Evolutionary conservation across 2,888 invertebrate genomes (phyloP).

Genomic region (Argyresthia albistria): DNA sequence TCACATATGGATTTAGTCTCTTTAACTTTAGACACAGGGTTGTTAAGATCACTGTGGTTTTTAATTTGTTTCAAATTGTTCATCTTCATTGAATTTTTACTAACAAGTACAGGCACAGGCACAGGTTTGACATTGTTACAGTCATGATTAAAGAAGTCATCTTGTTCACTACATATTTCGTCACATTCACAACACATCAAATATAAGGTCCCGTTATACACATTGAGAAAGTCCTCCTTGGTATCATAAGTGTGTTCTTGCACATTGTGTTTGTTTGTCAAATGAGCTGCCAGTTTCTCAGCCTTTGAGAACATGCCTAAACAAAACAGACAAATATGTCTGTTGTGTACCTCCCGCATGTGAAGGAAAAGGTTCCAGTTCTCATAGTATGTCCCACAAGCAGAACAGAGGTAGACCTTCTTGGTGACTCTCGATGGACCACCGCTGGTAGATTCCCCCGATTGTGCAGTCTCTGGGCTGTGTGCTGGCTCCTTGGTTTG

Average conservation of each 20-base stretch:
- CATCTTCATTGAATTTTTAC: slow-evolving; percentile 49
- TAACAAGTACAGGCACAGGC: slow-evolving; percentile 63
- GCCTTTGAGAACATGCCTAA: slow-evolving; percentile 86
- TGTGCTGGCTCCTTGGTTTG: slow-evolving; percentile 52
- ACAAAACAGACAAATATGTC: slow-evolving; percentile 88
- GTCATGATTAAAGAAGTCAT: slow-evolving; percentile 82
- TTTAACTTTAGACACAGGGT: slow-evolving; percentile 42
- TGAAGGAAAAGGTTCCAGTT: slow-evolving; percentile 90
- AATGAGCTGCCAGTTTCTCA: slow-evolving; percentile 83
- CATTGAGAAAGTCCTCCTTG: slow-evolving; percentile 77
- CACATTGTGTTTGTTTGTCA: slow-evolving; percentile 84
- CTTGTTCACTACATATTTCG: slow-evolving; percentile 81
- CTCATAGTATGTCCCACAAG: slow-evolving; percentile 88
- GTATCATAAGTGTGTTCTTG: slow-evolving; percentile 78
- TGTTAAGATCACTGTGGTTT: slow-evolving; percentile 30
- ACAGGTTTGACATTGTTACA: slow-evolving; percentile 71
- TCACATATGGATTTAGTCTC: slow-evolving; percentile 26
- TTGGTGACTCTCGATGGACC: slow-evolving; percentile 77
- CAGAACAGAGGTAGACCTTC: slow-evolving; percentile 86
- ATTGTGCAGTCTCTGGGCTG: slow-evolving; percentile 46
- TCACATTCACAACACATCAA: slow-evolving; percentile 88
- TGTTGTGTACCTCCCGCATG: slow-evolving; percentile 86
- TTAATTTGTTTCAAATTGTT: slow-evolving; percentile 40
- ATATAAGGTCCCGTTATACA: slow-evolving; percentile 78
- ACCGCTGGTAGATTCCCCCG: slow-evolving; percentile 38